A percentile compares a stretch with the other conserved stretches of the same genome.
Evolutionary conservation across 1,140 invertebrate species (phyloP).

Genomic region (Diplogasteroides magnus): DNA sequence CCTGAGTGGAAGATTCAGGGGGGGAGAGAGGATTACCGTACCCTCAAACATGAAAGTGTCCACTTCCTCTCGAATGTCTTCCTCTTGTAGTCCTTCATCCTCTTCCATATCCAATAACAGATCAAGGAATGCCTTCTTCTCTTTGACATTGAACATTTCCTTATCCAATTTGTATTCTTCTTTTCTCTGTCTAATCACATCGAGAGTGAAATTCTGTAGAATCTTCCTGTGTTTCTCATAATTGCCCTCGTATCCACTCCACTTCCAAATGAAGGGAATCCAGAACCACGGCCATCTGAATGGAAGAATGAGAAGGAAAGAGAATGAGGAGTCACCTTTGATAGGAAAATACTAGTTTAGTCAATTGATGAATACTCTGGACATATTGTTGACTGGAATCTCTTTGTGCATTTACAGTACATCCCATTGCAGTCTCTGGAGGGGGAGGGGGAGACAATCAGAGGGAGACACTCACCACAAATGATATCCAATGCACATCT

Average conservation of each 20-base stretch:
- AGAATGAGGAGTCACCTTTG: constrained; percentile 64
- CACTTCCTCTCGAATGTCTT: constrained; percentile 80
- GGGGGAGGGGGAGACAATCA: not conserved
- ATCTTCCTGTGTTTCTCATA: constrained; percentile 38
- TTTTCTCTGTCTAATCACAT: constrained; percentile 19
- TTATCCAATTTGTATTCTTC: constrained; percentile 20
- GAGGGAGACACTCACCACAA: constrained; percentile 59
- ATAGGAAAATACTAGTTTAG: constrained; percentile 36
- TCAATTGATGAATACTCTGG: constrained; percentile 40
- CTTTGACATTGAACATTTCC: constrained; percentile 65
- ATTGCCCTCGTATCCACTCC: not conserved
- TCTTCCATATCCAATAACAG: constrained; percentile 72
- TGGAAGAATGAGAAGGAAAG: too few relatives aligned
- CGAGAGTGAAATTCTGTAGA: constrained; percentile 39
- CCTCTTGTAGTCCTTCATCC: constrained; percentile 69
- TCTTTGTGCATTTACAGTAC: constrained; percentile 67
- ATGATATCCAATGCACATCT: constrained; percentile 80
- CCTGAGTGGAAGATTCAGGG: constrained; percentile 49
- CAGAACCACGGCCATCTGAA: constrained; percentile 45
- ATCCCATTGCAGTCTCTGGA: constrained; percentile 73
- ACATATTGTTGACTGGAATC: constrained; percentile 70
- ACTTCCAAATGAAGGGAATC: constrained; percentile 40
- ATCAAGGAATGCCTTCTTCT: constrained; percentile 85
- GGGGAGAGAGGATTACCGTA: constrained; percentile 5
- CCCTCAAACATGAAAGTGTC: constrained; percentile 89